These are phyloP conservation scores for Cephus nigrinus DNA, from an alignment of 2,888 invertebrate species.

Conservation along the genomic window DNA sequence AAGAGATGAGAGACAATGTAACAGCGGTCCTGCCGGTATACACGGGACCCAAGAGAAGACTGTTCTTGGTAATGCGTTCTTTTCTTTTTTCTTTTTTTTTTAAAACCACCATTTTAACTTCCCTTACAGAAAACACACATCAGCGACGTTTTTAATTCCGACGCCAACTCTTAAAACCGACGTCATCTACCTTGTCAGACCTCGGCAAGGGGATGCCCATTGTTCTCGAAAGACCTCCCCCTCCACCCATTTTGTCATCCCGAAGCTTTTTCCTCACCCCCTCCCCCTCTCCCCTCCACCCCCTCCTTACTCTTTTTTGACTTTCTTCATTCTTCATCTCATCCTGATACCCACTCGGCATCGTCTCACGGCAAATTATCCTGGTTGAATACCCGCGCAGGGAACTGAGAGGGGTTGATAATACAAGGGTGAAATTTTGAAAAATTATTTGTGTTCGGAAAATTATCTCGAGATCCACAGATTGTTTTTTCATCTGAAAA, in stretches of 20 bases:
- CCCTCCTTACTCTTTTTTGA: background rate
- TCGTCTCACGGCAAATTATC: background rate
- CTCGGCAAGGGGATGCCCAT: background rate
- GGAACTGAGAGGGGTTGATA: background rate
- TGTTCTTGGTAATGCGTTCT: constrained; percentile 3
- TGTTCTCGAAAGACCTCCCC: background rate
- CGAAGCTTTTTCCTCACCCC: background rate
- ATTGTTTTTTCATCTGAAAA: too few species aligned
- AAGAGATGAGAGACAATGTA: too few species aligned
- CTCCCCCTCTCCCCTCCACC: background rate
- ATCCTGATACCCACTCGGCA: background rate
- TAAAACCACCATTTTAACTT: background rate
- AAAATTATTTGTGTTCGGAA: background rate
- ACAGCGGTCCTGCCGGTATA: background rate
- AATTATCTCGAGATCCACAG: too few species aligned
- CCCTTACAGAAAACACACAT: background rate
- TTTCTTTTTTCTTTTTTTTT: background rate
- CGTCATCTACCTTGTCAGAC: constrained; percentile 8
- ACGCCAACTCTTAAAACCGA: background rate
- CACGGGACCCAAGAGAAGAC: background rate
- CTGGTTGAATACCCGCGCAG: background rate
- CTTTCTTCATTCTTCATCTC: background rate
- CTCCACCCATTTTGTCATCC: background rate
- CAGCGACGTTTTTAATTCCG: constrained; percentile 31
- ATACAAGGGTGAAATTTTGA: background rate